These are phyloP conservation scores for Yponomeuta cagnagella DNA, from an alignment of 2,888 invertebrate genomes.

Conservation along the genomic window DNA sequence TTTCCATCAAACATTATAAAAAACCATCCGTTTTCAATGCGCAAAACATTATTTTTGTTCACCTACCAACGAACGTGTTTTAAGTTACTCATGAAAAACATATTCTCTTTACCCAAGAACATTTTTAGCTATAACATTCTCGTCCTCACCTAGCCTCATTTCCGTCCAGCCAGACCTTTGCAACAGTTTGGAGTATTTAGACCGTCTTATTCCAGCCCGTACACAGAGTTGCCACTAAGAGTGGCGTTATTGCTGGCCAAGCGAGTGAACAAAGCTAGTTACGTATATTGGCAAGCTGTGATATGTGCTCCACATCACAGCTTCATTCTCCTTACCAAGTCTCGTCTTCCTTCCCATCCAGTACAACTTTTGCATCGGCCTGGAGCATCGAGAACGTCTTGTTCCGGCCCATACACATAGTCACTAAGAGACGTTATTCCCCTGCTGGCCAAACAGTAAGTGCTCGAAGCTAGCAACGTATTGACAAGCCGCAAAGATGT, in stretches of 20 bases:
- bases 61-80: too few relatives aligned
- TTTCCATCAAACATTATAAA: too few relatives aligned
- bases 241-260: conserved; percentile 83
- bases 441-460: conserved; percentile 85
- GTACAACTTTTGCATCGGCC: conserved; percentile 72
- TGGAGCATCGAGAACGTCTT: conserved; percentile 78
- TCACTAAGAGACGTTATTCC: conserved; percentile 62
- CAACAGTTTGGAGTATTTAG: conserved; percentile 55
- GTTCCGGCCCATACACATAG: conserved; percentile 79
- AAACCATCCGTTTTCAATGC: too few relatives aligned
- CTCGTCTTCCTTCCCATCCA: conserved; percentile 79
- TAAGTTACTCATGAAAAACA: too few relatives aligned
- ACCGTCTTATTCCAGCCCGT: conserved; percentile 66
- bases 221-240: conserved; percentile 73
- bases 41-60: too few relatives aligned
- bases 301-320: conserved; percentile 55
- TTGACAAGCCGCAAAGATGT: conserved; percentile 89
- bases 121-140: background rate
- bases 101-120: too few relatives aligned
- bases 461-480: conserved; percentile 69
- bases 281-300: conserved; percentile 87
- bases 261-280: conserved; percentile 69
- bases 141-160: conserved; percentile 80
- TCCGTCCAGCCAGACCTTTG: conserved; percentile 68
- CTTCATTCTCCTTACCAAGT: conserved; percentile 77